Base-by-base conservation (phyloP, 2,888 invertebrate genomes). In the Euzetes globulus region DNA sequence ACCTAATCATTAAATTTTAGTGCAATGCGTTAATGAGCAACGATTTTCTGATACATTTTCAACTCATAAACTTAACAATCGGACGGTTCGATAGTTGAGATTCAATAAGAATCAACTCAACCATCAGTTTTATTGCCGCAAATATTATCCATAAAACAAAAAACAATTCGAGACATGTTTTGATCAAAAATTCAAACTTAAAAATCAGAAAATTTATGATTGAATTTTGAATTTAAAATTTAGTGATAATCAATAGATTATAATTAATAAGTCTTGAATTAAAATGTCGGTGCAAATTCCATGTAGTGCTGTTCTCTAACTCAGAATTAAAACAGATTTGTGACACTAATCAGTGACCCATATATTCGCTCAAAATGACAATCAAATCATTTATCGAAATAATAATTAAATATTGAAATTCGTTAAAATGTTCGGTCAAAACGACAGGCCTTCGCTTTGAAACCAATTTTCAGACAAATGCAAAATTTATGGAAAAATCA, bases 311-410 rank as follows among this genome's bases (percentile, higher is more conserved):
- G 13, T 47, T 15, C 47, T 47, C 7, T 17, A 47, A 47, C 47
- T 47, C 15, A 17, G 13, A 47, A 47, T 47, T 47, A 13, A 47
- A 47, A 47, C 47, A 47, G 84, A 6, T 82, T 80, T 85, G 85
- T 58, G 68, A 73, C 68, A 70, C 47, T 63, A 41, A 65, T 70
- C 71, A 73, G 17, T 73, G 47, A 70, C 55, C 68, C 68, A 71
- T 50, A 37, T 70, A 47, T 71, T 71, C 58, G 15, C 27, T n/a
- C 50, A 50, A 60, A 33, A 60, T 22, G 22, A 60, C 60, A 60
- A 60, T 60, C 22, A 25, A 60, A 60, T 29, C 5, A 60, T 1
- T 58, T 25, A 27, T 29, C 27, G 19, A 50, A 50, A 60, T 7
- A 52, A 6, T 7, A 60, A 60, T 19, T 19, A 60, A 33, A 33